Evolutionary conservation across 2,888 invertebrate genomes (phyloP), one percentile per base, ranked within the genome.

Genomic region (Isoperla grammatica): DNA sequence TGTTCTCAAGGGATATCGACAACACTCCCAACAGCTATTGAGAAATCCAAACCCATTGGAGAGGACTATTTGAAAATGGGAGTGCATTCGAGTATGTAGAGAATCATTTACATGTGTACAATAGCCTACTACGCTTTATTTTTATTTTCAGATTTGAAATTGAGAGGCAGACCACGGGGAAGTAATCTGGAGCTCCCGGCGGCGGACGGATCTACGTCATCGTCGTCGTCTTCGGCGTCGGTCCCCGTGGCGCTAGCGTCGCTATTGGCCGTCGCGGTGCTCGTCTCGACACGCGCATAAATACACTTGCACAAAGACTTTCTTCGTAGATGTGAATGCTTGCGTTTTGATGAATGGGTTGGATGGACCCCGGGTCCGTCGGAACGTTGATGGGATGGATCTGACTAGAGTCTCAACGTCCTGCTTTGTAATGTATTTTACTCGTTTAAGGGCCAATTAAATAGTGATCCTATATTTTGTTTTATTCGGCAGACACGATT

Each of bases 61-160:
- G 11, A 19, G 17, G 45, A 8, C 45, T 19, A 17, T 5, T 4
- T 35, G 39, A 17, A 39, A 53, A 29, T 29, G 17, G 17, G 17
- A 45, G 53, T 37, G 39, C 39, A 53, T 53, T 39, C 37, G 53
- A 19, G 15, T 53, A 53, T 53, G 35, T 37, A 37, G 37, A 53
- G 37, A 37, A 53, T 12, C 53, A 53, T 53, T 53, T 53, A 53
- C 53, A 53, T 53, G 53, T 53, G 53, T 53, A 49, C 9, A 29
- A 29, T 29, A 29, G 5, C 8, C 8, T 8, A 8, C 29, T 29
- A 6, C 8, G 8, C 8, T 29, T n/a, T n/a, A n/a, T 42, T 60
- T 48, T 39, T n/a, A 11, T 8, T 57, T 48, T 5, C 57, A 62
- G 62, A 62, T 56, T 46, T 56, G 20, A 62, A 59, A 17, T 39